Evolutionary conservation across 2,113 vertebrate genomes (phyloP).

Genomic region (Myanophis thanlyinensis): DNA sequence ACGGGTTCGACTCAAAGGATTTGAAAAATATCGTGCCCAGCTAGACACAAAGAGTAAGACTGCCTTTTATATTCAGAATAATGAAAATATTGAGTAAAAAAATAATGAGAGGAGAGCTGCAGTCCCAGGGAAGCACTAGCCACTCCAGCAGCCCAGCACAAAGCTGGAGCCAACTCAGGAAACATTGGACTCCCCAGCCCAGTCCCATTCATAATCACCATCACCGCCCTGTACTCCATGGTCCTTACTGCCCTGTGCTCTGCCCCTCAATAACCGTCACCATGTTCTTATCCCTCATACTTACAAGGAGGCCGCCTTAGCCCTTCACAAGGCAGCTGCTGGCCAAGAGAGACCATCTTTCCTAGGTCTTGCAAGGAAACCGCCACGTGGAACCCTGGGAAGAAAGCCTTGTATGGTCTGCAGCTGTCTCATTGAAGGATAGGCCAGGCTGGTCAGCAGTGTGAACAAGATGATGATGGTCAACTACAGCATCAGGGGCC

Average conservation of each 20-base stretch:
- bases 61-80: neutral
- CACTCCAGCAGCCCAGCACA: neutral
- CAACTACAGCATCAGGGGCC: neutral
- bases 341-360: neutral
- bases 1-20: conserved; percentile 90
- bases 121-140: neutral
- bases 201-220: neutral
- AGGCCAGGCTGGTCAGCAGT: neutral
- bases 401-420: neutral
- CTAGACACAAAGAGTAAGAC: conserved; percentile 96
- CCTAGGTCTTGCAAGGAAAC: neutral
- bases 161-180: neutral
- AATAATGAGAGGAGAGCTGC: neutral
- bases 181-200: neutral
- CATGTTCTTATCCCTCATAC: neutral
- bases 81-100: neutral
- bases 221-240: neutral
- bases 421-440: neutral
- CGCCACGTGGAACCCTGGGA: neutral
- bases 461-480: neutral
- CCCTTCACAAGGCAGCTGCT: neutral
- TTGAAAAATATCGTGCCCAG: conserved; percentile 93
- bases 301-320: neutral
- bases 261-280: neutral
- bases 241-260: neutral